A percentile compares a stretch with the other conserved stretches of the same genome.
These are phyloP conservation scores for Coreoperca whiteheadi DNA, from an alignment of 2,113 vertebrate genomes.

Conservation along the genomic window DNA sequence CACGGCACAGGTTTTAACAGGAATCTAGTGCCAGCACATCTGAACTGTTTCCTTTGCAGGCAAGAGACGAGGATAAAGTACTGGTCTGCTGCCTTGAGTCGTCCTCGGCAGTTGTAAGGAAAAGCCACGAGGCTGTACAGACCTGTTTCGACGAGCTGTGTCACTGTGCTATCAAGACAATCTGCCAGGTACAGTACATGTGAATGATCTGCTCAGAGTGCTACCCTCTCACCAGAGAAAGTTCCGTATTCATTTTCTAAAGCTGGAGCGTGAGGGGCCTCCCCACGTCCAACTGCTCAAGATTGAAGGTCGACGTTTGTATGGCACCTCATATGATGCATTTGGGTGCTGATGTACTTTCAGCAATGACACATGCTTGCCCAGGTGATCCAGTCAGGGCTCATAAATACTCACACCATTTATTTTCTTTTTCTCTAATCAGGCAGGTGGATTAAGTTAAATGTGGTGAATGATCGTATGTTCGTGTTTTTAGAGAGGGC, in stretches of 20 bases:
- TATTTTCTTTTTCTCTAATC: neutral
- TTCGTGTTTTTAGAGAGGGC: slow-evolving; percentile 54
- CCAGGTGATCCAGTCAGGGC: neutral
- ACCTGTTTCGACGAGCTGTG: slow-evolving; percentile 71
- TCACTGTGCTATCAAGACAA: slow-evolving; percentile 55
- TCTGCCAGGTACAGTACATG: slow-evolving; percentile 74
- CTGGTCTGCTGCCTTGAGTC: slow-evolving; percentile 62
- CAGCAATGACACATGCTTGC: neutral
- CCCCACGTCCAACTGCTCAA: too few species aligned
- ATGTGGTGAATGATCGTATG: accelerated
- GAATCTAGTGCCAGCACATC: neutral
- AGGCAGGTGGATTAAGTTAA: neutral
- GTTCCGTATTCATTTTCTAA: neutral
- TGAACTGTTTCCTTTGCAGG: slow-evolving; percentile 52
- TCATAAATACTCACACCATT: too few species aligned
- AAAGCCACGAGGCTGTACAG: slow-evolving; percentile 47
- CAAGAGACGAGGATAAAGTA: slow-evolving; percentile 53
- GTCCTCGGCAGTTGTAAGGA: neutral
- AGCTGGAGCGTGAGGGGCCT: neutral
- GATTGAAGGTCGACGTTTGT: too few species aligned
- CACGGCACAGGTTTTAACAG: neutral
- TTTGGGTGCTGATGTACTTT: neutral
- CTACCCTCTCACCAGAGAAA: neutral
- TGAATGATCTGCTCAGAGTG: neutral
- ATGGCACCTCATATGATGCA: too few species aligned